phyloP scores from a whole-genome alignment of 2,797 vertebrate genomes.

The Xenopus petersii region DNA sequence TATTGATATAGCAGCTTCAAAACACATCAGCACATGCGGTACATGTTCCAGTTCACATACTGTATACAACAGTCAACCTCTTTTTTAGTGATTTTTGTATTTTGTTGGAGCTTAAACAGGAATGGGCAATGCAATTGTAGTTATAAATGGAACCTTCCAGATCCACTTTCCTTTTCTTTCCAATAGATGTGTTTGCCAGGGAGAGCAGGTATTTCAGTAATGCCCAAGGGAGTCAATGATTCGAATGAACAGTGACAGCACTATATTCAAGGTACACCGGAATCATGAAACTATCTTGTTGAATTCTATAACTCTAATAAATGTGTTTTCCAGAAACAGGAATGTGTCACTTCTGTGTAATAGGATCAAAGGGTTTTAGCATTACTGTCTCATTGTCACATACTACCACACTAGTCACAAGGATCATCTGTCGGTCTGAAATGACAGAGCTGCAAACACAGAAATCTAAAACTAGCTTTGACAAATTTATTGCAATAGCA shows the following conservation, averaged over 20 bases:
- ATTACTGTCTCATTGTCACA: constrained; percentile 29
- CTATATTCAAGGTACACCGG: constrained; percentile 36
- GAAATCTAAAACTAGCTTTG: background rate
- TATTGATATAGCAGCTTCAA: too few species aligned
- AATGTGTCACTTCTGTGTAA: constrained; percentile 22
- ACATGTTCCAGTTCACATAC: too few species aligned
- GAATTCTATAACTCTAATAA: constrained; percentile 39
- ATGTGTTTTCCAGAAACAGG: constrained; percentile 38
- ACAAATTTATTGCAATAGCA: background rate
- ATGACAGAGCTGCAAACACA: constrained; percentile 1
- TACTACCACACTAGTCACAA: constrained; percentile 20
- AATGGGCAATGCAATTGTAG: constrained; percentile 12
- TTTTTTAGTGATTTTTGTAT: too few species aligned
- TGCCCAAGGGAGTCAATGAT: constrained; percentile 37
- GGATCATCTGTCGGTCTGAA: constrained; percentile 17
- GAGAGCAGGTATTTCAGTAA: constrained; percentile 30
- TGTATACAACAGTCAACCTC: too few species aligned
- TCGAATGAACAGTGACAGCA: constrained; percentile 43
- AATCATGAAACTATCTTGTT: constrained; percentile 39
- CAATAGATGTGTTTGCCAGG: constrained; percentile 18
- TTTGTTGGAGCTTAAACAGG: too few species aligned
- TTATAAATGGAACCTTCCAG: constrained; percentile 35
- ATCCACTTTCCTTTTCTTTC: constrained; percentile 14
- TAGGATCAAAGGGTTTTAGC: constrained; percentile 35
- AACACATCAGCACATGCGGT: too few species aligned